These are phyloP conservation scores for Bombus picipes DNA, from an alignment of 1,140 invertebrate genomes.

Conservation along the genomic window DNA sequence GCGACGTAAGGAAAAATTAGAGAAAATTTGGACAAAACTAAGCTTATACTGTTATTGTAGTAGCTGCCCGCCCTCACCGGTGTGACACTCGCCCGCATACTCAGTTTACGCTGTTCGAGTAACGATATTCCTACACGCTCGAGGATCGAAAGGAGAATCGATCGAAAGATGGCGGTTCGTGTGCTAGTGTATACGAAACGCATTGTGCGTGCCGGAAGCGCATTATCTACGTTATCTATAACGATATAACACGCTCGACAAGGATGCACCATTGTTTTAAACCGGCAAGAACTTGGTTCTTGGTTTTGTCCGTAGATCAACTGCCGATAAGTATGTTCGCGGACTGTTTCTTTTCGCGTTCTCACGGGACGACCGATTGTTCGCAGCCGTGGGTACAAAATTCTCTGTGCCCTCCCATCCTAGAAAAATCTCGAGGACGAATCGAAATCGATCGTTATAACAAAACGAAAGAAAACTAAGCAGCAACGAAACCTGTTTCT, in stretches of 20 bases:
- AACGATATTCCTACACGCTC: constrained; percentile 6
- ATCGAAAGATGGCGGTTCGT: constrained; percentile 34
- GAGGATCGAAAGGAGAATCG: constrained; percentile 58
- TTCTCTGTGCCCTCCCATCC: background rate
- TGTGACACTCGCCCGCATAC: background rate
- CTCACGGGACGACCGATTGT: constrained; percentile 20
- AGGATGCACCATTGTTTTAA: constrained; percentile 60
- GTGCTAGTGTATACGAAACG: constrained; percentile 50
- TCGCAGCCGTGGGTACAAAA: constrained; percentile 9
- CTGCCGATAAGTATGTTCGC: constrained; percentile 51
- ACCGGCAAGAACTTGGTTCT: constrained; percentile 53
- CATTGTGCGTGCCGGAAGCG: constrained; percentile 62
- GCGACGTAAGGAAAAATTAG: no score
- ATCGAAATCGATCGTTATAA: no score
- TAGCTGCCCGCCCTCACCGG: background rate
- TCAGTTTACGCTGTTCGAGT: background rate
- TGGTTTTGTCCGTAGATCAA: constrained; percentile 44
- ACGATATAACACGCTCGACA: constrained; percentile 21
- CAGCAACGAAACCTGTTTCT: background rate
- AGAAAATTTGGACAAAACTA: no score
- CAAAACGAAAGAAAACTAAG: no score
- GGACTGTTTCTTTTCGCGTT: constrained; percentile 22
- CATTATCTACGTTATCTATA: constrained; percentile 51
- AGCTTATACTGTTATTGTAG: no score
- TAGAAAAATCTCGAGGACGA: background rate